Percentiles rank a stretch among this genome's conserved stretches.
Conservation (phyloP, 1,140 invertebrate genomes). For the Euschistus heros region DNA sequence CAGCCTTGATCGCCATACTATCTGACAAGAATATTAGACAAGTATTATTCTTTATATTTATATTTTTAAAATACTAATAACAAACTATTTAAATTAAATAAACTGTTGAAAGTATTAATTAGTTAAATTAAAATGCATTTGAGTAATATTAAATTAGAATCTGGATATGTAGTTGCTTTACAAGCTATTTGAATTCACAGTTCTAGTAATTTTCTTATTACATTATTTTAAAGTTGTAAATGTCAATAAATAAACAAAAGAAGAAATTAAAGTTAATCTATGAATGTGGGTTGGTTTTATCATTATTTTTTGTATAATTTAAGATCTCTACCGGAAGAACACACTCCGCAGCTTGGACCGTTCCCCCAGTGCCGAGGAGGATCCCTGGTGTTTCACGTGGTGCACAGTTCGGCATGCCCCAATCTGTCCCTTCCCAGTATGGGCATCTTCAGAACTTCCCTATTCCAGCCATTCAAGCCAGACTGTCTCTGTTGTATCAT, state of each 20-base stretch:
- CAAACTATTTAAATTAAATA: too few species aligned
- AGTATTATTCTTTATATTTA: conserved; percentile 32
- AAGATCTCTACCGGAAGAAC: conserved; percentile 49
- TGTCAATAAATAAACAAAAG: too few species aligned
- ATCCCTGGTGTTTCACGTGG: conserved; percentile 38
- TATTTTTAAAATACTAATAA: conserved; percentile 4
- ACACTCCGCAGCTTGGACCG: conserved; percentile 54
- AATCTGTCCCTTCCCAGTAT: conserved; percentile 46
- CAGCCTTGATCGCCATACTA: conserved; percentile 43
- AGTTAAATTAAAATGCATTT: too few species aligned
- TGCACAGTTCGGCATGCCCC: conserved; percentile 44
- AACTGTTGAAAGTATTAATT: too few species aligned
- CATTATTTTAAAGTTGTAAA: too few species aligned
- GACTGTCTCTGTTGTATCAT: conserved; percentile 47
- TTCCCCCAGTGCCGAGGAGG: conserved; percentile 39
- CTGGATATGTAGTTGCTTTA: too few species aligned
- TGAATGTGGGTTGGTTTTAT: too few species aligned
- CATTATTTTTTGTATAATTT: conserved; percentile 17
- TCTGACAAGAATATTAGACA: conserved; percentile 48
- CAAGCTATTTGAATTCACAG: too few species aligned
- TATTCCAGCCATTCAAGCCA: conserved; percentile 42
- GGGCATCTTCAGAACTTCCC: conserved; percentile 41
- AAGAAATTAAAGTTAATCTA: too few species aligned
- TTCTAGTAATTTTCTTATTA: too few species aligned
- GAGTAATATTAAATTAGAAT: too few species aligned